A percentile compares a stretch with the other conserved stretches of the same genome.
phyloP scores from a whole-genome alignment of 2,113 vertebrate genomes.

The Oreotrochilus melanogaster region DNA sequence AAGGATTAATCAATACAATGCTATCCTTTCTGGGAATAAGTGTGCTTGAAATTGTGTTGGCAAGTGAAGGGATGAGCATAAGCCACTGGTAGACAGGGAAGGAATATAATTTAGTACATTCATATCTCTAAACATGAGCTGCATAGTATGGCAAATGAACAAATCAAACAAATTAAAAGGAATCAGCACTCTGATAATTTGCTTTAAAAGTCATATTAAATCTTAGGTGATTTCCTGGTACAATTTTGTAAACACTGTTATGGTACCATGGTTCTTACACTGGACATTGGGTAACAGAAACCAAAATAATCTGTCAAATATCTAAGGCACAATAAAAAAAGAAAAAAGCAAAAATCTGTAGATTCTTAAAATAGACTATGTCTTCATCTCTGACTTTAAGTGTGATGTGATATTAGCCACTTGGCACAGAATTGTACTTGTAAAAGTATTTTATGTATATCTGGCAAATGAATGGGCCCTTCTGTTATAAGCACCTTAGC shows the following conservation, averaged over 20 bases:
- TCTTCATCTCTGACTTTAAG: conserved; percentile 55
- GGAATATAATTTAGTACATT: conserved; percentile 15
- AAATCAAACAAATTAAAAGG: conserved; percentile 64
- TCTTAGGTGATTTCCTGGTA: conserved; percentile 10
- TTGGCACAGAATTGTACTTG: conserved; percentile 47
- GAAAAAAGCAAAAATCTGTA: background rate
- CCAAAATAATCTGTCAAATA: conserved; percentile 69
- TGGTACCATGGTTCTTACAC: conserved; percentile 66
- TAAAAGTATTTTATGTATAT: conserved; percentile 12
- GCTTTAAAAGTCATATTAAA: conserved; percentile 28
- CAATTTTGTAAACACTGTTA: conserved; percentile 31
- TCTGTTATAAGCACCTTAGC: conserved; percentile 27
- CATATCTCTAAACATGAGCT: conserved; percentile 2
- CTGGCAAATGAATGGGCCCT: conserved; percentile 4
- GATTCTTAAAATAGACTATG: conserved; percentile 41
- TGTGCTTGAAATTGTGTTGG: background rate
- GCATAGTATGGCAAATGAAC: conserved; percentile 16
- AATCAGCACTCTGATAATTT: conserved; percentile 72
- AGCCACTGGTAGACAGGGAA: background rate
- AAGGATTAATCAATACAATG: background rate
- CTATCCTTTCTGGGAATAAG: background rate
- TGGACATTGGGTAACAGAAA: conserved; percentile 83
- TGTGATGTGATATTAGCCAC: conserved; percentile 61
- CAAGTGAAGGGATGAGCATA: conserved; percentile 22
- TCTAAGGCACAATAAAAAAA: conserved; percentile 55